phyloP scores from a whole-genome alignment of 2,888 invertebrate species.

The Cheilosia pagana region DNA sequence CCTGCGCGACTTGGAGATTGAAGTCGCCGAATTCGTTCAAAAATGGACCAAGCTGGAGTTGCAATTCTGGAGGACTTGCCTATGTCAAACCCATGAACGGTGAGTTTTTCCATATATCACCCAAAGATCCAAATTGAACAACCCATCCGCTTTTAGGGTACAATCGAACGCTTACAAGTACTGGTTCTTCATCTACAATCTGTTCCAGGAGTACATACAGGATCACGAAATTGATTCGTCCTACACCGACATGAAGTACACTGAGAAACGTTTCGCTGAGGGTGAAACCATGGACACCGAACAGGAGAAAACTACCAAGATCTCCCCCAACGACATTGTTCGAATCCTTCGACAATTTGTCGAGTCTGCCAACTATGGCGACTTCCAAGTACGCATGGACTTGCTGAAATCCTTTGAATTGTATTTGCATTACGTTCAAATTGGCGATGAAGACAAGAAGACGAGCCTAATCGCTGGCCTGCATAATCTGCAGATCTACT shows the following conservation, averaged over 20 bases:
- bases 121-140: constrained; percentile 7
- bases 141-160: constrained; percentile 84
- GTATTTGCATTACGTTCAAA: constrained; percentile 87
- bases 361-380: constrained; percentile 92
- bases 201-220: constrained; percentile 87
- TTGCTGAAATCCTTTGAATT: constrained; percentile 92
- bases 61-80: constrained; percentile 92
- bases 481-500: constrained; percentile 94
- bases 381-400: constrained; percentile 91
- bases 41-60: constrained; percentile 96
- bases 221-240: constrained; percentile 79
- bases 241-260: constrained; percentile 78
- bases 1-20: constrained; percentile 88
- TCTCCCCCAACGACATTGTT: constrained; percentile 80
- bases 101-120: constrained; percentile 77
- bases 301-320: constrained; percentile 77
- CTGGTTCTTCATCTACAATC: constrained; percentile 94
- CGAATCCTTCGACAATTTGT: constrained; percentile 91
- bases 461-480: constrained; percentile 86
- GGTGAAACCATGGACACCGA: constrained; percentile 77
- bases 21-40: constrained; percentile 92
- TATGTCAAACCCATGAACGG: constrained; percentile 88
- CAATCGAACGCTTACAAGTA: constrained; percentile 90
- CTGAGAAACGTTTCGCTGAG: constrained; percentile 79
- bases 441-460: constrained; percentile 78